These are phyloP conservation scores for Girardia tigrina DNA, from an alignment of 2,888 invertebrate species.

Conservation along the genomic window DNA sequence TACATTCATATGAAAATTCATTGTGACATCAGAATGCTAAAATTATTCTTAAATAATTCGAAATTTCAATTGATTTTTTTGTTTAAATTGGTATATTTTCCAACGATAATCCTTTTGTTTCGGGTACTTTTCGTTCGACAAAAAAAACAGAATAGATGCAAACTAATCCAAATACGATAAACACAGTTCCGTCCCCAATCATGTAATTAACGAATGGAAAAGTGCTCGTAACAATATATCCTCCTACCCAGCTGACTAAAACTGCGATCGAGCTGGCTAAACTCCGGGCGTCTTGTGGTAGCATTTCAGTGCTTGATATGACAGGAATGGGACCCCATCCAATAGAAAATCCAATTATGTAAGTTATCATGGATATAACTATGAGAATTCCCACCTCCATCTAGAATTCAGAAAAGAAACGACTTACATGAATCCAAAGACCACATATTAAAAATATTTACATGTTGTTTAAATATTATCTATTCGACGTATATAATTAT, in stretches of 20 bases:
- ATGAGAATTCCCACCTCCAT: conserved; percentile 39
- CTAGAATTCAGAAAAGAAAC: no score
- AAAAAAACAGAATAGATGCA: conserved; percentile 64
- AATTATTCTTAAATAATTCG: no score
- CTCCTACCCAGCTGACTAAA: conserved; percentile 59
- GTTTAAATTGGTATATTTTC: conserved; percentile 64
- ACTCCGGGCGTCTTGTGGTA: conserved; percentile 67
- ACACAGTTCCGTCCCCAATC: conserved; percentile 54
- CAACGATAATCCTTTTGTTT: conserved; percentile 76
- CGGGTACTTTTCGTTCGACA: conserved; percentile 70
- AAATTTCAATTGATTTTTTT: no score
- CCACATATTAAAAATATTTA: no score
- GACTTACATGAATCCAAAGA: no score
- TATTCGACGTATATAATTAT: no score
- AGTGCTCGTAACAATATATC: conserved; percentile 47
- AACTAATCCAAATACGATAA: conserved; percentile 67
- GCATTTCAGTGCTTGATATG: conserved; percentile 53
- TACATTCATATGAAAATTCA: no score
- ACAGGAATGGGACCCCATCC: conserved; percentile 51
- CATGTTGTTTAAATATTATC: no score
- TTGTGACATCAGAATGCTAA: no score
- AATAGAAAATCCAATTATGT: conserved; percentile 48
- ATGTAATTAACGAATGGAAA: conserved; percentile 41
- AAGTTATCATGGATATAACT: conserved; percentile 43
- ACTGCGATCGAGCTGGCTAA: conserved; percentile 75